Percentiles rank a stretch among this genome's conserved stretches.
Evolutionary conservation across 2,797 vertebrate genomes (phyloP).

Genomic region (Acrocephalus scirpaceus): DNA sequence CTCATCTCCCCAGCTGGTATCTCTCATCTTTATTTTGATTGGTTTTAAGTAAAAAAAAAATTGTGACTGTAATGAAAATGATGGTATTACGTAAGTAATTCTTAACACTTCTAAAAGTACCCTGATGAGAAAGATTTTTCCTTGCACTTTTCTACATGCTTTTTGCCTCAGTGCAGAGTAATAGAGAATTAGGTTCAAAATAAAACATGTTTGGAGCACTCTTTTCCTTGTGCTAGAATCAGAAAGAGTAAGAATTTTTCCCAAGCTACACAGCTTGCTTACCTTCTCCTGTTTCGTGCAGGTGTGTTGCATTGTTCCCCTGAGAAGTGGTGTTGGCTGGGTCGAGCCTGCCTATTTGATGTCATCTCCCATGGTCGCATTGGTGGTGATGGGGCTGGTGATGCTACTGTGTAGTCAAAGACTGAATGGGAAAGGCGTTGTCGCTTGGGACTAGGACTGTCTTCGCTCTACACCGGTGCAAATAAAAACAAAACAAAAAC

Average conservation of each 20-base stretch:
- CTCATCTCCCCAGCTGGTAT: background rate
- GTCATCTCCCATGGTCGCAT: slow-evolving; percentile 98
- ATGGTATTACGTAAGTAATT: background rate
- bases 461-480: slow-evolving; percentile 83
- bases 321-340: slow-evolving; percentile 87
- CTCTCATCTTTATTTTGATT: background rate
- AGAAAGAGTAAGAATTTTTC: background rate
- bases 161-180: background rate
- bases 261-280: background rate
- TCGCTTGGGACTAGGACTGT: slow-evolving; percentile 95
- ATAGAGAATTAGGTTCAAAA: background rate
- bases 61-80: background rate
- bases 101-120: background rate
- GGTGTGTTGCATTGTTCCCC: slow-evolving; percentile 94
- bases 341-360: slow-evolving; percentile 86
- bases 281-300: slow-evolving; percentile 93
- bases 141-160: background rate
- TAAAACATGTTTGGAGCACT: background rate
- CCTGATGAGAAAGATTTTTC: background rate
- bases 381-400: slow-evolving; percentile 92
- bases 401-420: slow-evolving; percentile 87
- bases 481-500: slow-evolving; percentile 4
- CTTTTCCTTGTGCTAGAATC: background rate
- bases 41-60: background rate
- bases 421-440: slow-evolving; percentile 94